Conservation (phyloP, 2,888 invertebrate genomes). For the Epinotia brunnichana region DNA sequence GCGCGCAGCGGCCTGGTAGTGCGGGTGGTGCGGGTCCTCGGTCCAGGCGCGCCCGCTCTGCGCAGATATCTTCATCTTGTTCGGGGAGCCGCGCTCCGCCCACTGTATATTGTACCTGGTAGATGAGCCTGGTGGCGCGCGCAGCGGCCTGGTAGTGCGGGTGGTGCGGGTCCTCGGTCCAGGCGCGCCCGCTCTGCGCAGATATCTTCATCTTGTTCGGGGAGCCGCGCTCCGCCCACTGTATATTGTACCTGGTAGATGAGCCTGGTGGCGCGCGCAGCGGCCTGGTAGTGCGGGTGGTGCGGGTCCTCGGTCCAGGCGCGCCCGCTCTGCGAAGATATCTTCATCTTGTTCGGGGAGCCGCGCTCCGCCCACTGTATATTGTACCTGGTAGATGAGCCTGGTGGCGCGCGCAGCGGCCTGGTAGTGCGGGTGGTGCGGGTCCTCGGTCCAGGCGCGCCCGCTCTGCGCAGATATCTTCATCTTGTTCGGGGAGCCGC, state of each 20-base stretch:
- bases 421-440: slow-evolving; percentile 94
- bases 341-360: slow-evolving; percentile 94
- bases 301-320: slow-evolving; percentile 97
- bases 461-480: slow-evolving; percentile 91
- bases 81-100: no score
- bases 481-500: slow-evolving; percentile 94
- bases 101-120: slow-evolving; percentile 82
- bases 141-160: slow-evolving; percentile 94
- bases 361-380: slow-evolving; percentile 87
- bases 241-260: slow-evolving; percentile 87
- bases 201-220: no score
- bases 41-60: no score
- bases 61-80: no score
- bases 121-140: slow-evolving; percentile 92
- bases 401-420: slow-evolving; percentile 93
- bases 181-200: no score
- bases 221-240: no score
- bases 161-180: slow-evolving; percentile 95
- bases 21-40: slow-evolving; percentile 89
- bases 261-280: slow-evolving; percentile 89
- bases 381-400: slow-evolving; percentile 88
- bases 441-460: slow-evolving; percentile 96
- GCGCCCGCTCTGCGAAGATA: slow-evolving; percentile 90
- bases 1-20: slow-evolving; percentile 94
- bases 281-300: slow-evolving; percentile 96